Conservation (phyloP, 2,113 vertebrate genomes). For the Nyctereutes procyonoides region DNA sequence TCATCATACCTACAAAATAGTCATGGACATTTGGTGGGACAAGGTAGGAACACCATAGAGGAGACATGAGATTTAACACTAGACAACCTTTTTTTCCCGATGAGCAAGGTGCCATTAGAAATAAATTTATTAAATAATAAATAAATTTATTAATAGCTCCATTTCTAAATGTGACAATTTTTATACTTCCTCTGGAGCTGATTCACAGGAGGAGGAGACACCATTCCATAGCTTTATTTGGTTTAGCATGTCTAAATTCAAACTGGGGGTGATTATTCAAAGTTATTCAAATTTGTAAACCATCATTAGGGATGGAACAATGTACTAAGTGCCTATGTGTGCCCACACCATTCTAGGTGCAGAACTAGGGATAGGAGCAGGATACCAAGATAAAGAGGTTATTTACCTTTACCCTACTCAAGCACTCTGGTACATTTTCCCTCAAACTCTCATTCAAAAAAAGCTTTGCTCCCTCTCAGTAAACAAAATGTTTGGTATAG, state of each 20-base stretch:
- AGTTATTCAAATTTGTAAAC: background rate
- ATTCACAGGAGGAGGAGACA: background rate
- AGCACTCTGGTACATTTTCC: background rate
- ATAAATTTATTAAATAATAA: background rate
- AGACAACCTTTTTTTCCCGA: background rate
- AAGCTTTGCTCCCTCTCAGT: background rate
- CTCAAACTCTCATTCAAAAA: background rate
- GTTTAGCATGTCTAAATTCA: background rate
- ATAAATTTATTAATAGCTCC: background rate
- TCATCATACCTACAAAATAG: background rate
- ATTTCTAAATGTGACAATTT: background rate
- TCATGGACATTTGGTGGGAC: background rate
- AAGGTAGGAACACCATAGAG: background rate
- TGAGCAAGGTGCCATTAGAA: background rate
- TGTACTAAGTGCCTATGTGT: background rate
- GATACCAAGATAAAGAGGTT: background rate
- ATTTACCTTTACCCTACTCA: background rate
- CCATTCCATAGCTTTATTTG: background rate
- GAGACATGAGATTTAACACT: background rate
- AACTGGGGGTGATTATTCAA: background rate
- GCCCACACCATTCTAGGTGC: background rate
- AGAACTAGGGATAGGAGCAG: background rate
- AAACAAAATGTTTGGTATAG: background rate
- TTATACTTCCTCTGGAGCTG: background rate
- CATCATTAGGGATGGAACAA: background rate